Percentiles rank a stretch among this genome's conserved stretches.
Evolutionary conservation across 2,113 vertebrate species (phyloP).

Genomic region (Saguinus imperator): DNA sequence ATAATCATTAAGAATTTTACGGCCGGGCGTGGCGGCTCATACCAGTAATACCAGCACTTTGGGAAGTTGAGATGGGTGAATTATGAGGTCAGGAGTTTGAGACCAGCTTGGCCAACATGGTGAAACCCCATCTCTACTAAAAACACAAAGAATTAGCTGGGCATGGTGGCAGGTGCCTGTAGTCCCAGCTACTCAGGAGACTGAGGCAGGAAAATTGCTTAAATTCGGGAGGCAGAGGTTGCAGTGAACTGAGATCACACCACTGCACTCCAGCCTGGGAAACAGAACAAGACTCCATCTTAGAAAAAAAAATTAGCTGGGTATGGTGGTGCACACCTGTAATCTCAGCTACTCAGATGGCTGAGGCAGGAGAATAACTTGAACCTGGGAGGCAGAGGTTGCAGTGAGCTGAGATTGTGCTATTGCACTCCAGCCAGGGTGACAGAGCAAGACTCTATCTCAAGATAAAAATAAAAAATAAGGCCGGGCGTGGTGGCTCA

Average conservation of each 20-base stretch:
- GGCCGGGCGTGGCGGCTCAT: accelerated
- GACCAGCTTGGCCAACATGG: background rate
- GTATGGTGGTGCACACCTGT: too few species aligned
- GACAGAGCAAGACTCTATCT: too few species aligned
- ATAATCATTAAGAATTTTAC: background rate
- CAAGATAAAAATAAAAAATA: too few species aligned
- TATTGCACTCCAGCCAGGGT: too few species aligned
- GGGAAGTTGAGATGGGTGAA: background rate
- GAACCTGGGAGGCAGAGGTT: too few species aligned
- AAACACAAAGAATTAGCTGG: background rate
- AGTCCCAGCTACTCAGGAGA: background rate
- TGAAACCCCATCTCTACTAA: background rate
- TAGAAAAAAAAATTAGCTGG: background rate
- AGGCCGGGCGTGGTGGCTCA: too few species aligned
- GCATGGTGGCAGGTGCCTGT: background rate
- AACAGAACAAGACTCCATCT: background rate
- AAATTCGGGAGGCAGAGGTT: background rate
- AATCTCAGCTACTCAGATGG: too few species aligned
- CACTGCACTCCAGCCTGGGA: background rate
- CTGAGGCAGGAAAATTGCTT: background rate
- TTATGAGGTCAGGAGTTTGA: background rate
- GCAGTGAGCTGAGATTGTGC: too few species aligned
- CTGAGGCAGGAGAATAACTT: too few species aligned
- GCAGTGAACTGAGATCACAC: background rate
- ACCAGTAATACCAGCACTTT: background rate